Conservation (phyloP, 2,797 vertebrate species). For the Leptatherina wallacei region DNA sequence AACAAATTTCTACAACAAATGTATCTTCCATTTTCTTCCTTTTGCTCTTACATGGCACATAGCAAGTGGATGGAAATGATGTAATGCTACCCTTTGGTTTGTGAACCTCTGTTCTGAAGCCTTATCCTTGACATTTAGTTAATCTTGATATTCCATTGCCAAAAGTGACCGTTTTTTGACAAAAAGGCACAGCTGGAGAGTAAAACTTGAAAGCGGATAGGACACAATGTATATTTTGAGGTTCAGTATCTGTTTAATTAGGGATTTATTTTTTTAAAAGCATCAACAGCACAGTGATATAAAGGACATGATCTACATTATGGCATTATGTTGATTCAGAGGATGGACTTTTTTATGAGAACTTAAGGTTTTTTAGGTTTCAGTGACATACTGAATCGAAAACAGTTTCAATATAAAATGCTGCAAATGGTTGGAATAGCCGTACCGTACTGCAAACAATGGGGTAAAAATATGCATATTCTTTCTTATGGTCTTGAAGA, state of each 20-base stretch:
- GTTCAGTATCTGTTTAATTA: neutral
- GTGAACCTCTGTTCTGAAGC: neutral
- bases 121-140: neutral
- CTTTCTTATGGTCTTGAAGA: conserved; percentile 14
- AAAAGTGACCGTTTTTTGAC: too few species aligned
- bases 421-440: neutral
- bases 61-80: neutral
- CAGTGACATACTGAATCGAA: too few species aligned
- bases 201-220: neutral
- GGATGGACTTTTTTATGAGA: neutral
- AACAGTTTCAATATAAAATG: neutral
- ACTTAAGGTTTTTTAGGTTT: neutral
- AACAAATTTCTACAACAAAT: neutral
- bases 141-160: too few species aligned
- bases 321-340: neutral
- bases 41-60: neutral
- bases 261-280: neutral
- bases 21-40: neutral
- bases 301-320: neutral
- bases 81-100: neutral
- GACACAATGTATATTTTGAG: neutral
- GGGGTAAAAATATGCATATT: conserved; percentile 9
- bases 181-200: neutral
- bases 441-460: neutral
- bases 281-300: neutral